These are phyloP conservation scores for Bombus confusus DNA, from an alignment of 1,140 invertebrate species.

Conservation along the genomic window DNA sequence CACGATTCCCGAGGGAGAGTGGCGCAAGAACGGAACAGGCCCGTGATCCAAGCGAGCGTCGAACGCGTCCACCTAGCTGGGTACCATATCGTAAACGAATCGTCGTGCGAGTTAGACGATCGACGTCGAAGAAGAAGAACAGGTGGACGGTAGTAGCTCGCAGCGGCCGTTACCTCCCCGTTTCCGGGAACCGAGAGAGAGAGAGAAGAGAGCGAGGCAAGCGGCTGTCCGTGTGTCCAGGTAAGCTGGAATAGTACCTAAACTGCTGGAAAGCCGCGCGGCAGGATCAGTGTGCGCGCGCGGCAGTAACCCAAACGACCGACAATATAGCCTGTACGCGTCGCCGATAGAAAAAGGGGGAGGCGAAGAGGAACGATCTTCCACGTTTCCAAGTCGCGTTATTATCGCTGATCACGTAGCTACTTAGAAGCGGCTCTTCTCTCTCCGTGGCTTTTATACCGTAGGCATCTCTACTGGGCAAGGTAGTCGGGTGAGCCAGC, in stretches of 20 bases:
- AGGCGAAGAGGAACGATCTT: constrained; percentile 60
- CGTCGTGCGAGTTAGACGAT: constrained; percentile 36
- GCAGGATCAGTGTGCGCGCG: constrained; percentile 21
- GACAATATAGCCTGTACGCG: constrained; percentile 55
- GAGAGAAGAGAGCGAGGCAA: neutral
- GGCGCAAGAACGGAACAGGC: constrained; percentile 63
- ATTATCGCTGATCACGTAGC: constrained; percentile 82
- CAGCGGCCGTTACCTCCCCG: constrained; percentile 63
- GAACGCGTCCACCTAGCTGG: constrained; percentile 64
- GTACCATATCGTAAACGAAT: constrained; percentile 58
- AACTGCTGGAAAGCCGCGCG: constrained; percentile 28
- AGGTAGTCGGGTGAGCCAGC: constrained; percentile 63
- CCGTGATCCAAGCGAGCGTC: constrained; percentile 61
- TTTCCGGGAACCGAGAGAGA: constrained; percentile 60
- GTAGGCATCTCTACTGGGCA: constrained; percentile 59
- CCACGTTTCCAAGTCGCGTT: constrained; percentile 73
- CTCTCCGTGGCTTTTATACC: constrained; percentile 63
- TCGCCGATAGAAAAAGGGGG: constrained; percentile 59
- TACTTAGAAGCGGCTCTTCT: constrained; percentile 79
- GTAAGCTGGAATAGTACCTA: constrained; percentile 46
- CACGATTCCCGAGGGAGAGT: neutral
- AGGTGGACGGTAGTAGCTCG: constrained; percentile 53
- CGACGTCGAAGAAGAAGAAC: constrained; percentile 59
- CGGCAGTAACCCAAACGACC: constrained; percentile 54
- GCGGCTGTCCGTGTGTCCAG: neutral